Conservation (phyloP, 2,113 vertebrate genomes). For the Lampris megalopsis region DNA sequence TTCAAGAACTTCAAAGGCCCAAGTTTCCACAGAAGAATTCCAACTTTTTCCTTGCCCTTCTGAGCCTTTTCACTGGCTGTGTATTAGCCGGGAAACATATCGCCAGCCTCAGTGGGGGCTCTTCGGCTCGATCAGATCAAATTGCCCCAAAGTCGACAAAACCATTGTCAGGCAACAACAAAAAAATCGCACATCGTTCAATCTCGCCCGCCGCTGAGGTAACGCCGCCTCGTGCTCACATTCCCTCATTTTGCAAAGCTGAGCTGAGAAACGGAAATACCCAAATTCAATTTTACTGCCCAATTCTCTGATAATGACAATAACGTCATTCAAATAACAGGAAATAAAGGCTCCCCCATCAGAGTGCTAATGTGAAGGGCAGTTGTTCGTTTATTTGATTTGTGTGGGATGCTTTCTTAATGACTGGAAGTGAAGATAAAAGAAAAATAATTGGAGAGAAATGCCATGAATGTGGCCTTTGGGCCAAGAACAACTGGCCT, state of each 20-base stretch:
- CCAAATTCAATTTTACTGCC: conserved; percentile 43
- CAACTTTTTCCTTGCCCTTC: not conserved
- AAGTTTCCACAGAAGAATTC: not conserved
- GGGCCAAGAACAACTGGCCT: conserved; percentile 44
- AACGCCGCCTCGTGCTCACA: not conserved
- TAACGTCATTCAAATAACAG: conserved; percentile 66
- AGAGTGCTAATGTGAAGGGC: conserved; percentile 48
- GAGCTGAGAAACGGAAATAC: conserved; percentile 36
- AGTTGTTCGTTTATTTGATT: conserved; percentile 74
- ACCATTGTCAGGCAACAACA: not conserved
- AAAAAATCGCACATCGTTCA: no score
- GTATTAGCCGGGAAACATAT: no score
- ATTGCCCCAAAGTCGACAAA: not conserved
- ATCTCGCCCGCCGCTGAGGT: no score
- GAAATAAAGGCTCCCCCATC: conserved; percentile 45
- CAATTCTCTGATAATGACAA: conserved; percentile 57
- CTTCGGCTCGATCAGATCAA: not conserved
- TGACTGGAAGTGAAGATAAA: conserved; percentile 69
- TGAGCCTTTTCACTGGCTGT: no score
- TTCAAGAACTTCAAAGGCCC: not conserved
- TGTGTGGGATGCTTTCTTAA: conserved; percentile 60
- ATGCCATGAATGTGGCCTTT: conserved; percentile 47
- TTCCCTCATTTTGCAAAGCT: not conserved
- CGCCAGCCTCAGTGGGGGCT: not conserved
- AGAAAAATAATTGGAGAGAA: conserved; percentile 49